Evolutionary conservation across 2,888 invertebrate genomes (phyloP).

Genomic region (Arge pagana): DNA sequence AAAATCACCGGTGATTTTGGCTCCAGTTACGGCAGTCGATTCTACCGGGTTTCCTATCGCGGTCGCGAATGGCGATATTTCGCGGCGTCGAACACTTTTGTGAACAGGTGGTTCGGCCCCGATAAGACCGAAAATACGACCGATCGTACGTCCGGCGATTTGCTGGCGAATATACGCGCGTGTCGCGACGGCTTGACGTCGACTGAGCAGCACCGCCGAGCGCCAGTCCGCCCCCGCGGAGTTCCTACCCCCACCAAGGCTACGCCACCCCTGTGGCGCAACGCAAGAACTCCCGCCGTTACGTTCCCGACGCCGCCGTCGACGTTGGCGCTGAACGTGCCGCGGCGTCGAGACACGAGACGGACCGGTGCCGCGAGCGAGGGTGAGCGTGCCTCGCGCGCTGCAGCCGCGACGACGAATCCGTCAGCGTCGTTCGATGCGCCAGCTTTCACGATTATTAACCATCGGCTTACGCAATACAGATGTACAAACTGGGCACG

Average conservation of each 20-base stretch:
- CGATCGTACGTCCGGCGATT: conserved; percentile 14
- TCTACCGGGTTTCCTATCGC: too few relatives aligned
- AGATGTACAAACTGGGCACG: too few relatives aligned
- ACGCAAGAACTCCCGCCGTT: conserved; percentile 15
- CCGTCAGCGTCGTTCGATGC: too few relatives aligned
- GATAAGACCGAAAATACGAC: conserved; percentile 6
- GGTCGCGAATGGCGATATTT: too few relatives aligned
- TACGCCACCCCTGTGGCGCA: conserved; percentile 22
- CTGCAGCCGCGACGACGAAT: too few relatives aligned
- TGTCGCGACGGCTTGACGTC: conserved; percentile 57
- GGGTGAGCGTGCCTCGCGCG: conserved; percentile 7
- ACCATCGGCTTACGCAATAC: not conserved
- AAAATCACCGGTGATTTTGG: too few relatives aligned
- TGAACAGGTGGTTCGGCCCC: conserved; percentile 13
- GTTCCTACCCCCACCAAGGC: conserved; percentile 19
- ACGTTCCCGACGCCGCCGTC: not conserved
- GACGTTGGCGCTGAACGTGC: conserved; percentile 2
- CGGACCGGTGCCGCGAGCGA: not conserved
- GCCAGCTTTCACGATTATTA: too few relatives aligned
- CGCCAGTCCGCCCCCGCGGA: conserved; percentile 44
- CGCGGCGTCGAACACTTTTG: conserved; percentile 1
- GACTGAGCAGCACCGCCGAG: conserved; percentile 50
- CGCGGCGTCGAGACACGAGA: not conserved
- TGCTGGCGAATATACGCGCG: conserved; percentile 41
- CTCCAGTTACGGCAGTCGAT: too few relatives aligned